Base-by-base conservation (phyloP, 2,797 vertebrate genomes). In the Microctenopoma stevenorrisi region DNA sequence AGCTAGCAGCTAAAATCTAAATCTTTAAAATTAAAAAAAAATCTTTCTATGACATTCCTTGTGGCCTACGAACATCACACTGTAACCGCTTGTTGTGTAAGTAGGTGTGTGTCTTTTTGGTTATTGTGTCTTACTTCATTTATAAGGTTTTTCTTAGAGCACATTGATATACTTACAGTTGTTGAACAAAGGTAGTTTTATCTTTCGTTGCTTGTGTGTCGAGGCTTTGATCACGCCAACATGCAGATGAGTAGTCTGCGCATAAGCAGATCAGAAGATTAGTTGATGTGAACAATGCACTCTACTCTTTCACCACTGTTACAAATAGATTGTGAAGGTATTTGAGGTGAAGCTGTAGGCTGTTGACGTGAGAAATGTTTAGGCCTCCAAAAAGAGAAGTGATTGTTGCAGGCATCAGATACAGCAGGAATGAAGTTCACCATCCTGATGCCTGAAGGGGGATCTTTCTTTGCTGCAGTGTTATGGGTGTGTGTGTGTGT, bases 241-340 rank as follows among this genome's bases (percentile, higher is more conserved):
- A 52, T 16, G 5, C 38, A 48, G 22, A 60, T 62, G 16, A 18
- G 25, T 49, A 40, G 30, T 49, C 66, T 58, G 54, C 67, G 82
- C 84, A 75, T 71, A 69, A 57, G 63, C 48, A 52, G n/a, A 76
- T 90, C 86, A 87, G 73, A 53, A 78, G 88, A 82, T 83, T 37
- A 70, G 12, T 66, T 52, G 22, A 28, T 48, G 48, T 11, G 40
- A 71, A 82, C 84, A 87, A 83, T 49, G 65, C 40, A 14, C 62
- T 72, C 67, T 53, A 73, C 64, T 86, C 72, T 82, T 64, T 40
- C 7, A 30, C 7, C 50, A 2, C 44, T 53, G 33, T 52, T 47
- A n/a, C 16, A 59, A 76, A 62, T 48, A 62, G n/a, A 59, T 73
- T 65, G 76, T 42, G 51, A 79, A 86, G 79, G 83, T 87, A 73